phyloP scores from a whole-genome alignment of 2,888 invertebrate genomes.

The Capitulum mitella region DNA sequence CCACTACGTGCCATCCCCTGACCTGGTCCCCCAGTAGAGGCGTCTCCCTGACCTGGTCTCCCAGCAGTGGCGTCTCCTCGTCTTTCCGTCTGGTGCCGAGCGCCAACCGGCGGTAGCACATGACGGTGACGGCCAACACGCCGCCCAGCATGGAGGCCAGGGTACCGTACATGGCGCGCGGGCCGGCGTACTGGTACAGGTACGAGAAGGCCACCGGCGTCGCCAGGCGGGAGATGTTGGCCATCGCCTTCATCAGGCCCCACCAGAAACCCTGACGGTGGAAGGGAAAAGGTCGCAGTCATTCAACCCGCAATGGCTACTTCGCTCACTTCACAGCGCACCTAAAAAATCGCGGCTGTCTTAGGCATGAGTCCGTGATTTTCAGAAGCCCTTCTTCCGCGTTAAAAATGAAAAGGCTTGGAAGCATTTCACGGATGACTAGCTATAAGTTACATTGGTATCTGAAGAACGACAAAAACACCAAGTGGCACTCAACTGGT shows the following conservation, averaged over 20 bases:
- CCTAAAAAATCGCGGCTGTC: too few species aligned
- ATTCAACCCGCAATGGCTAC: too few species aligned
- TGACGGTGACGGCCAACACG: not conserved
- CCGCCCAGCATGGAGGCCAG: not conserved
- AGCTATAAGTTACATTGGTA: too few species aligned
- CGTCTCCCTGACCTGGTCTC: constrained; percentile 39
- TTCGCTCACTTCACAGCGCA: too few species aligned
- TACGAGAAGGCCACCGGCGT: constrained; percentile 23
- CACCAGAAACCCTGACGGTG: constrained; percentile 25
- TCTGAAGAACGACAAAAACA: too few species aligned
- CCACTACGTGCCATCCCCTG: too few species aligned
- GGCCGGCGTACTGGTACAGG: constrained; percentile 17
- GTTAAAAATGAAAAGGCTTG: too few species aligned
- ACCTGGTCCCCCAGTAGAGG: not conserved
- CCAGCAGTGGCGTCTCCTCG: constrained; percentile 51
- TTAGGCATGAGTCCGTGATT: too few species aligned
- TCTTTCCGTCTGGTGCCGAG: not conserved
- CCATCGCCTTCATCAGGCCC: constrained; percentile 23
- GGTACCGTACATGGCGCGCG: constrained; percentile 12
- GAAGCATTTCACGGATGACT: too few species aligned
- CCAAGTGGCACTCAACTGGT: too few species aligned
- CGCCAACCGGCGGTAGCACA: not conserved
- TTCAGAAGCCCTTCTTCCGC: too few species aligned
- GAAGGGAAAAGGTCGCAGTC: too few species aligned
- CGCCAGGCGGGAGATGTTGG: constrained; percentile 11